These are phyloP conservation scores for Megalops cyprinoides DNA, from an alignment of 2,797 vertebrate species.

Conservation along the genomic window DNA sequence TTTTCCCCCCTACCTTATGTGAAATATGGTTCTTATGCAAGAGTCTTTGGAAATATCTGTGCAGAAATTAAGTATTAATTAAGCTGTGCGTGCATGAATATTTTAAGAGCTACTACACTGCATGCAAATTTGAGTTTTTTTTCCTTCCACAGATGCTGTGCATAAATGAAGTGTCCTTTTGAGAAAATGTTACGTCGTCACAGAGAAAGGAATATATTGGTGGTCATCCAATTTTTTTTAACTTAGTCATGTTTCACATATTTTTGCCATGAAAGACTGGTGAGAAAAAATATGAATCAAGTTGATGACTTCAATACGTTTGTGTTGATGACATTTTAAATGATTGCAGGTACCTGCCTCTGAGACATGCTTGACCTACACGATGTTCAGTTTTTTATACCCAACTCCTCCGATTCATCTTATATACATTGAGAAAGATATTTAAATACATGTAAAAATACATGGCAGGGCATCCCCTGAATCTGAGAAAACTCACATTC, in stretches of 20 bases:
- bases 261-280: background rate
- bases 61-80: background rate
- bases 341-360: too few relatives aligned
- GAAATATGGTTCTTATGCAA: background rate
- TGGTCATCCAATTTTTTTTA: background rate
- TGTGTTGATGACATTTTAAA: too few relatives aligned
- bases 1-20: background rate
- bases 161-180: background rate
- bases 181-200: background rate
- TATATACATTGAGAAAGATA: too few relatives aligned
- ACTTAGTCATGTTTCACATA: background rate
- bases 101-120: background rate
- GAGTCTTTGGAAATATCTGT: background rate
- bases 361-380: too few relatives aligned
- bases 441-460: too few relatives aligned
- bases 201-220: background rate
- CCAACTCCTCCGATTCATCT: too few relatives aligned
- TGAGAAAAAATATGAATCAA: background rate
- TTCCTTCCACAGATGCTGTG: background rate
- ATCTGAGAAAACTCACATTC: too few relatives aligned
- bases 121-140: background rate
- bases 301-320: too few relatives aligned
- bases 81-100: background rate
- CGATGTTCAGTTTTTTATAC: too few relatives aligned
- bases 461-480: too few relatives aligned